Evolutionary conservation across 2,797 vertebrate species (phyloP).

Genomic region (Falco biarmicus): DNA sequence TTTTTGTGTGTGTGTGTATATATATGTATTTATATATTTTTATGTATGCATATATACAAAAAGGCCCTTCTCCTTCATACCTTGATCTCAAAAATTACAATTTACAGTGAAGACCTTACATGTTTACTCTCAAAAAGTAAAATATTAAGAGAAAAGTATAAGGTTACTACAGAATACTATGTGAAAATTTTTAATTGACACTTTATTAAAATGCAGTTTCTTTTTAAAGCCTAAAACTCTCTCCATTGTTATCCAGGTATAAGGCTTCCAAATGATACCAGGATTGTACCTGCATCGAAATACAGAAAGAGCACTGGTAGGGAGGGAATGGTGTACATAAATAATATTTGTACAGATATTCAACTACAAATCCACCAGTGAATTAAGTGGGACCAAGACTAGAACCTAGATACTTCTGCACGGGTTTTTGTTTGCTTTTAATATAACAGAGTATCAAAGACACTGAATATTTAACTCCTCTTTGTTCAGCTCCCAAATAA

Average conservation of each 20-base stretch:
- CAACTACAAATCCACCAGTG: background rate
- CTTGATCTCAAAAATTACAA: background rate
- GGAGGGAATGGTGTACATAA: background rate
- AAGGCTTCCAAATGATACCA: background rate
- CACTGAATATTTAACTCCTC: background rate
- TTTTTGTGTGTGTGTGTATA: rapidly evolving
- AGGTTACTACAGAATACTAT: background rate
- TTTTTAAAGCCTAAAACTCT: background rate
- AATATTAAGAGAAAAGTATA: background rate
- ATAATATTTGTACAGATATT: background rate
- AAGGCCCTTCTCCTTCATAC: background rate
- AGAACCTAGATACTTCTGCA: background rate
- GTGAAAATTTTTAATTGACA: background rate
- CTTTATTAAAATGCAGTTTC: background rate
- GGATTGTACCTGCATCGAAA: background rate
- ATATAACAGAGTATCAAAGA: background rate
- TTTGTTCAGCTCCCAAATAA: background rate
- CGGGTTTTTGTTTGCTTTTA: background rate
- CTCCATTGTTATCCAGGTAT: background rate
- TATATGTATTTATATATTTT: background rate
- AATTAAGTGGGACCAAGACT: background rate
- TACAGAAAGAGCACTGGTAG: background rate
- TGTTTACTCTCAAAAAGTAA: background rate
- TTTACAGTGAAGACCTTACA: background rate
- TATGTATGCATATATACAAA: background rate